Percentiles rank a stretch among this genome's conserved stretches.
Evolutionary conservation across 2,888 invertebrate species (phyloP).

Genomic region (Drosophila atroscutellata): DNA sequence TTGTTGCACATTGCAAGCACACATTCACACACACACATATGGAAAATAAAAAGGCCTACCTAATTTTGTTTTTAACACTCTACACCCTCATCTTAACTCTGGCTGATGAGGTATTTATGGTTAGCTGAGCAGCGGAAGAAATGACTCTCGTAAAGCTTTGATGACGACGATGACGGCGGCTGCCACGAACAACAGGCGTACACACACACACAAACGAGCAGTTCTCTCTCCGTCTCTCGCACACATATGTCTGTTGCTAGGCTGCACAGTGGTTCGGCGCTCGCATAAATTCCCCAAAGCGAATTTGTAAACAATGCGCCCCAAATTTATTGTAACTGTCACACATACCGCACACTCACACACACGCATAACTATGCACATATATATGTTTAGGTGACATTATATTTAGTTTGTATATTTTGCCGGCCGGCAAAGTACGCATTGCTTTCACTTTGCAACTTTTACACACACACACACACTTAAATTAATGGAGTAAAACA

Average conservation of each 20-base stretch:
- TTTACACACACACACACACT: not conserved
- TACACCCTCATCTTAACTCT: slow-evolving; percentile 20
- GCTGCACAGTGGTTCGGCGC: slow-evolving; percentile 46
- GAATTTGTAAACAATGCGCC: slow-evolving; percentile 36
- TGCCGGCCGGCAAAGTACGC: slow-evolving; percentile 47
- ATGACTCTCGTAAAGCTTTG: slow-evolving; percentile 27
- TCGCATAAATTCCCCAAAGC: slow-evolving; percentile 26
- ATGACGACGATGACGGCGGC: slow-evolving; percentile 7
- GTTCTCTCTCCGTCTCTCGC: slow-evolving; percentile 23
- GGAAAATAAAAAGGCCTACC: slow-evolving; percentile 37
- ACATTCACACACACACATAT: slow-evolving; percentile 14
- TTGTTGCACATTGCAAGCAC: slow-evolving; percentile 54
- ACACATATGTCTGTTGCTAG: slow-evolving; percentile 11
- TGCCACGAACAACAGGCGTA: slow-evolving; percentile 23
- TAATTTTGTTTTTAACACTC: slow-evolving; percentile 66
- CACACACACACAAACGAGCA: slow-evolving; percentile 25
- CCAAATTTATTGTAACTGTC: slow-evolving; percentile 9
- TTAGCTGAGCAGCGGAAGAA: slow-evolving; percentile 23
- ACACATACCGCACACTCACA: slow-evolving; percentile 2
- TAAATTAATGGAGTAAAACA: slow-evolving; percentile 19
- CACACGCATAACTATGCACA: not conserved
- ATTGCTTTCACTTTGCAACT: slow-evolving; percentile 31
- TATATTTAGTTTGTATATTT: slow-evolving; percentile 1
- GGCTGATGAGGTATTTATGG: slow-evolving; percentile 9
- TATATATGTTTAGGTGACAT: not conserved